Base-by-base conservation (phyloP, 1,140 invertebrate genomes). In the Megalopta genalis region DNA sequence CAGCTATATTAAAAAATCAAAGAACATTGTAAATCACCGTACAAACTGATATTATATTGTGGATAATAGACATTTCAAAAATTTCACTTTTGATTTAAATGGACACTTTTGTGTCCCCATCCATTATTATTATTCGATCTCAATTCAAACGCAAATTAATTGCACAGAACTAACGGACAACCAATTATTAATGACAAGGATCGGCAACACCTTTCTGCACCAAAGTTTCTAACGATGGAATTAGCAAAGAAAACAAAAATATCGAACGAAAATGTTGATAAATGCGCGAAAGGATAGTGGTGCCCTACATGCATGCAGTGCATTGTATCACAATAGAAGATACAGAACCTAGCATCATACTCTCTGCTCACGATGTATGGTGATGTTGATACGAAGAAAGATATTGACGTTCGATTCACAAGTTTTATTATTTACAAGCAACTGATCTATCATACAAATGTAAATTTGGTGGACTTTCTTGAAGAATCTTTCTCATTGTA, bases 371-470 rank as follows among this genome's bases (percentile, higher is more conserved):
- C 1, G 23, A 60, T n/a, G 46, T 78, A 39, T 68, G 72, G 64
- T 66, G 39, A 73, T 46, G 73, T 57, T 73, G 39, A 80, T 46
- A 75, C 46, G 16, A 74, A 79, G 49, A 79, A 62, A 62, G 64
- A 67, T 80, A 25, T 75, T 37, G 25, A 39, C 23, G 66, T 71
- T 78, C 49, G 18, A 78, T 78, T 78, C 68, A 78, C 59, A 80
- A 68, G 32, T 62, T 67, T 80, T 80, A 80, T 79, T 79, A 79
- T 80, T 66, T 80, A 80, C 77, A 80, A 80, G 71, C 63, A 75
- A 63, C 67, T 62, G 46, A 9, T 80, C 54, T 80, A 75, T 75
- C 37, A 37, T 66, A 75, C 71, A 80, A 75, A 62, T 63, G 71
- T 75, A 75, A 75, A 57, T 80, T 80, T 80, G 6, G 27, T 78